Conservation (phyloP, 2,797 vertebrate genomes). For the Pseudocheirus occidentalis region DNA sequence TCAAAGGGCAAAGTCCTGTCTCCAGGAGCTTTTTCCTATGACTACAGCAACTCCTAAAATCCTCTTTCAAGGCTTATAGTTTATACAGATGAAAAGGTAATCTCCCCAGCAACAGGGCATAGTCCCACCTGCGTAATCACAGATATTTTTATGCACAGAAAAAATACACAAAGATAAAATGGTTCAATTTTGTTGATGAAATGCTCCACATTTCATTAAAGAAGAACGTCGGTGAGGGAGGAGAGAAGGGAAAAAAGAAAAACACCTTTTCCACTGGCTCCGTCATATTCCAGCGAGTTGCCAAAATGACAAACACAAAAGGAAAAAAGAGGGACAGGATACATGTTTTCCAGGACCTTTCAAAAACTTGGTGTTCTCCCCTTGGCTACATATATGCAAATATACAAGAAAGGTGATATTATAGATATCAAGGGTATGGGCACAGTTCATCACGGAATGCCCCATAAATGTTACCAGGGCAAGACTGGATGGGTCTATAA, state of each 20-base stretch:
- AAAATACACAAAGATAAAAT: not conserved
- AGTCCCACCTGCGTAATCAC: not conserved
- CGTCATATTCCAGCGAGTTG: no score
- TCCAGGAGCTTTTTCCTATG: not conserved
- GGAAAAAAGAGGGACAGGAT: no score
- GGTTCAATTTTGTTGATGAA: not conserved
- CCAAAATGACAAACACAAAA: no score
- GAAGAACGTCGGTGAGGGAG: no score
- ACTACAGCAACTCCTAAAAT: not conserved
- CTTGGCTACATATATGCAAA: no score
- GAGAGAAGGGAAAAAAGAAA: not conserved
- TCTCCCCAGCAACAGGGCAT: not conserved
- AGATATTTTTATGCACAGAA: not conserved
- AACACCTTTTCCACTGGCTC: not conserved
- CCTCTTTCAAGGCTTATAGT: not conserved
- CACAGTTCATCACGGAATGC: no score
- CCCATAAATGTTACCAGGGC: no score
- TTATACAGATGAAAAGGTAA: not conserved
- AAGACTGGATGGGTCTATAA: no score
- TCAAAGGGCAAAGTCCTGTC: not conserved
- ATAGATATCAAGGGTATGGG: no score
- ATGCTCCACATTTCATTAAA: not conserved
- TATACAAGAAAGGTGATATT: no score
- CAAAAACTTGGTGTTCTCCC: no score
- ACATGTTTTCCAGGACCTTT: no score